Evolutionary conservation across 2,113 vertebrate genomes (phyloP).

Genomic region (Sinocyclocheilus anshuiensis): DNA sequence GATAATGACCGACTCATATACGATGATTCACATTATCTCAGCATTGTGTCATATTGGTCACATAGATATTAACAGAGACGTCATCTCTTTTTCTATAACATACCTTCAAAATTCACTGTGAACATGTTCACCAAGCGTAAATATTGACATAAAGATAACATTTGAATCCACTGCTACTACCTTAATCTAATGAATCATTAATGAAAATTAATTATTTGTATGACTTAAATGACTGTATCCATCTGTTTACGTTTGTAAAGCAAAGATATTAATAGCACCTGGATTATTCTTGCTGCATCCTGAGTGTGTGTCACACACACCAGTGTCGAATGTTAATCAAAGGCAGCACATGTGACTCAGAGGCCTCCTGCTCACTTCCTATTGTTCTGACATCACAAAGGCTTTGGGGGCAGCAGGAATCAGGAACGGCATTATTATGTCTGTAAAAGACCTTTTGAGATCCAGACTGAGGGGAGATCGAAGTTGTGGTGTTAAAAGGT

Average conservation of each 20-base stretch:
- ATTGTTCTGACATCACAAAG: conserved; percentile 78
- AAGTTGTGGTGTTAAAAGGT: not conserved
- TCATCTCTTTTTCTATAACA: no score
- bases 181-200: no score
- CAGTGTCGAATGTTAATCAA: conserved; percentile 75
- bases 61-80: no score
- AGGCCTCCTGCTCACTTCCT: conserved; percentile 75
- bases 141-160: no score
- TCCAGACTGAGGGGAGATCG: not conserved
- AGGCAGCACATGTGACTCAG: conserved; percentile 74
- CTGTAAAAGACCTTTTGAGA: conserved; percentile 39
- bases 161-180: no score
- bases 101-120: no score
- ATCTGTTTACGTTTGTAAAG: not conserved
- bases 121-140: no score
- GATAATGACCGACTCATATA: not conserved
- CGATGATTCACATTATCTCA: not conserved
- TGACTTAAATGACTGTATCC: not conserved
- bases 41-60: not conserved
- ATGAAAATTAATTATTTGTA: no score
- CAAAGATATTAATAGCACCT: not conserved
- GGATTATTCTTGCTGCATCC: conserved; percentile 59
- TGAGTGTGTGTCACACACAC: conserved; percentile 54
- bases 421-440: conserved; percentile 66
- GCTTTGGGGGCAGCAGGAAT: conserved; percentile 72